A percentile compares a stretch with the other conserved stretches of the same genome.
Evolutionary conservation across 2,888 invertebrate species (phyloP).

Genomic region (Caenorhabditis parvicauda): DNA sequence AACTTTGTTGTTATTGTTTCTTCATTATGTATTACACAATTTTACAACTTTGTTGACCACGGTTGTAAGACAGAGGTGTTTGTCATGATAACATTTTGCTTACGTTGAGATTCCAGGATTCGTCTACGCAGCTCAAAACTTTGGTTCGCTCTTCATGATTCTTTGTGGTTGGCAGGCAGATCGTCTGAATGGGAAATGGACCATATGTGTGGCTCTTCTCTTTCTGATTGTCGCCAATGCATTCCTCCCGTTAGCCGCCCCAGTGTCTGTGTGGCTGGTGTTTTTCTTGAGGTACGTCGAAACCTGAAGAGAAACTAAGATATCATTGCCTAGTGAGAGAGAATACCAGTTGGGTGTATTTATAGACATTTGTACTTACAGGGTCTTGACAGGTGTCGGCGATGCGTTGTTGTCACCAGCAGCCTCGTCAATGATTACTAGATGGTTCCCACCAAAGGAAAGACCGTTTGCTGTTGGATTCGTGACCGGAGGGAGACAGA

Average conservation of each 20-base stretch:
- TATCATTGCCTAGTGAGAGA: not conserved
- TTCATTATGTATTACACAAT: not conserved
- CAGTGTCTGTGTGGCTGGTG: slow-evolving; percentile 45
- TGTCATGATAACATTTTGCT: too few species aligned
- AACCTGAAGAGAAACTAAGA: not conserved
- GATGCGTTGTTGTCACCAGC: slow-evolving; percentile 55
- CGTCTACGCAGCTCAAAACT: slow-evolving; percentile 59
- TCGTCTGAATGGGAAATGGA: slow-evolving; percentile 57
- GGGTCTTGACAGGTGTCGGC: slow-evolving; percentile 52
- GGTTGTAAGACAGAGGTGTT: too few species aligned
- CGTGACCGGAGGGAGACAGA: slow-evolving; percentile 59
- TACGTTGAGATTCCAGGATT: slow-evolving; percentile 34
- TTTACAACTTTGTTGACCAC: too few species aligned
- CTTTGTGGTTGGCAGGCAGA: slow-evolving; percentile 56
- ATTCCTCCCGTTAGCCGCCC: slow-evolving; percentile 47
- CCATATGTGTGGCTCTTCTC: slow-evolving; percentile 45
- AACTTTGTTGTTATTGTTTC: not conserved
- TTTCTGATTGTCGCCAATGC: slow-evolving; percentile 53
- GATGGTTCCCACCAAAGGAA: slow-evolving; percentile 61
- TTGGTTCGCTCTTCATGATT: slow-evolving; percentile 57
- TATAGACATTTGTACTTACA: slow-evolving; percentile 13
- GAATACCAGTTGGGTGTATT: not conserved
- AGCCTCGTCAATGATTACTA: slow-evolving; percentile 52
- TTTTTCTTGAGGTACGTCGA: slow-evolving; percentile 32
- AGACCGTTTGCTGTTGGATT: slow-evolving; percentile 59